Evolutionary conservation across 2,113 vertebrate genomes (phyloP), one percentile per base, ranked within the genome.

Genomic region (Pterocles gutturalis): DNA sequence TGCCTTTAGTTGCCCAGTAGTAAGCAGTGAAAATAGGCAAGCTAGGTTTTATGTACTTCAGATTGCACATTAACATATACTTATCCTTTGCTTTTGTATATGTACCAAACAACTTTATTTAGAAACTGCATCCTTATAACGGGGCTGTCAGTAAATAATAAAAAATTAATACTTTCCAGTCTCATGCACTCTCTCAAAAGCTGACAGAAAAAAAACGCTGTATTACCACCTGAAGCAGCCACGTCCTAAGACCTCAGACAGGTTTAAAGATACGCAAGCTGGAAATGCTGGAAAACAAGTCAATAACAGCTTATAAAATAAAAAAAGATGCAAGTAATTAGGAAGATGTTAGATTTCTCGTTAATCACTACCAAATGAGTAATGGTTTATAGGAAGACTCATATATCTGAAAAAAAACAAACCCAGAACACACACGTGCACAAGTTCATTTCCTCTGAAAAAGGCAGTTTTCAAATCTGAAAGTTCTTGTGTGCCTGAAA

Each of bases 391-490:
- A 64, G 64, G 85, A 92, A 83, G 55, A 46, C 31, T 90, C 25
- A 6, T 14, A 8, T 41, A 19, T 58, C 29, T 75, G 45, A 34
- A 62, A 67, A 73, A 75, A 72, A 54, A 22, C 3, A 33, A 8
- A 18, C 13, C 17, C 58, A 70, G 60, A 67, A 83, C 34, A 51
- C 14, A 57, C 38, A 88, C 0, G 0, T 89, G 51, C 65, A 81
- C n/a, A 81, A 78, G 77, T 73, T 60, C 29, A 33, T 77, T 96
- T 95, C 91, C 87, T 96, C 72, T 89, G 83, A 78, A 95, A 79
- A 73, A 85, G 61, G 16, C 61, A 34, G 62, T 71, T 96, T 83
- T 81, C 43, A 91, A 83, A 89, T 70, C 64, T 89, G 86, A 62
- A 89, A 58, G 54, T 69, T 90, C 34, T 34, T 36, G 21, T 29